Evolutionary conservation across 2,888 invertebrate species (phyloP).

Genomic region (Spilarctia lutea): DNA sequence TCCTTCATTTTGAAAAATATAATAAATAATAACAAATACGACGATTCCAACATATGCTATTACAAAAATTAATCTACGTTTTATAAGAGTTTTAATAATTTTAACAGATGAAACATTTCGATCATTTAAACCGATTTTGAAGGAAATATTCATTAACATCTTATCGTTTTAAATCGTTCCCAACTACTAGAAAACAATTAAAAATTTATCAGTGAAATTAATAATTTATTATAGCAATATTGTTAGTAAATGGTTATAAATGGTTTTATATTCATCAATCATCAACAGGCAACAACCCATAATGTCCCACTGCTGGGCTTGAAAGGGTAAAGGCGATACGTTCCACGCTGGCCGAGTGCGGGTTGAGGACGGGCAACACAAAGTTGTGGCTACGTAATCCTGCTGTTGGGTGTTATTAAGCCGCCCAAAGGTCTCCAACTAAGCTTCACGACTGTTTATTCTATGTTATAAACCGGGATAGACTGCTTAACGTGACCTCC

Average conservation of each 20-base stretch:
- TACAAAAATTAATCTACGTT: background rate
- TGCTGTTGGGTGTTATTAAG: too few species aligned
- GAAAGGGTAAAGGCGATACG: too few species aligned
- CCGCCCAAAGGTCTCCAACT: too few species aligned
- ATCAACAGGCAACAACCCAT: too few species aligned
- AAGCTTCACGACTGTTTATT: too few species aligned
- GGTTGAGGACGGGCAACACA: too few species aligned
- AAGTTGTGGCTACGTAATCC: too few species aligned
- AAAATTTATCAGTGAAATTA: background rate
- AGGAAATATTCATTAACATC: background rate
- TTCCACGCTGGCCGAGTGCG: too few species aligned
- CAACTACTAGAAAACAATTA: background rate
- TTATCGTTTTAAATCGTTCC: background rate
- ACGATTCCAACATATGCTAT: background rate
- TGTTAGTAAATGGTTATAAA: background rate
- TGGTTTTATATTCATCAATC: background rate
- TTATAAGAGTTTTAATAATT: background rate
- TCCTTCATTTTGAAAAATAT: background rate
- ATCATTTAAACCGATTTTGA: background rate
- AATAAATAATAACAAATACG: background rate
- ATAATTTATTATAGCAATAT: background rate
- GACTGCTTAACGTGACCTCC: too few species aligned
- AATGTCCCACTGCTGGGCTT: too few species aligned
- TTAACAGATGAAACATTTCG: background rate
- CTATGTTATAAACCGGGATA: too few species aligned